A percentile compares a stretch with the other conserved stretches of the same genome.
These are phyloP conservation scores for Marronus borbonicus DNA, from an alignment of 2,888 invertebrate genomes.

Conservation along the genomic window DNA sequence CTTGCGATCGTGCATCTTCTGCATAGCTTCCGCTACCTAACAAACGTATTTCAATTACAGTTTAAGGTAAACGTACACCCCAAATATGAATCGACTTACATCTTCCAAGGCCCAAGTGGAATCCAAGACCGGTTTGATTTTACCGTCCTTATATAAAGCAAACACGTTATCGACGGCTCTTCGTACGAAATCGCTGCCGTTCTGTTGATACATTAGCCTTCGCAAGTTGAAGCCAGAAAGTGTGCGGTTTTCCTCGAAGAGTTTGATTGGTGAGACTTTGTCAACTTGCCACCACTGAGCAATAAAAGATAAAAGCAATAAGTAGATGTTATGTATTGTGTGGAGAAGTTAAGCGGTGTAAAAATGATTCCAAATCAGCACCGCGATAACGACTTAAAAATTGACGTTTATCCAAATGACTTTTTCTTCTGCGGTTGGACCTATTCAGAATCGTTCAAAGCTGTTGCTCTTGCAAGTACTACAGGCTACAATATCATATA, in stretches of 20 bases:
- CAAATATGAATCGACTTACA: conserved; percentile 71
- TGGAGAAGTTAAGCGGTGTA: no score
- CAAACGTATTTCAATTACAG: conserved; percentile 29
- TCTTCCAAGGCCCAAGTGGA: conserved; percentile 92
- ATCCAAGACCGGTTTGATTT: conserved; percentile 87
- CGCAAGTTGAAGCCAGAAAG: conserved; percentile 88
- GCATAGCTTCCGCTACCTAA: conserved; percentile 91
- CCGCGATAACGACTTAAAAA: no score
- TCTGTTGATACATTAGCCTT: conserved; percentile 86
- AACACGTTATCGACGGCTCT: conserved; percentile 82
- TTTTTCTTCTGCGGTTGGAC: no score
- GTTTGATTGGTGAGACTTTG: conserved; percentile 89
- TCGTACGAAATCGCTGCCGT: conserved; percentile 80
- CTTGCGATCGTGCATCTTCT: conserved; percentile 93
- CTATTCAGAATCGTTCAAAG: no score
- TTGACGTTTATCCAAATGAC: no score
- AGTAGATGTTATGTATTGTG: no score
- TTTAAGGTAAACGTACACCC: neutral
- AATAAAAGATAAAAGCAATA: neutral
- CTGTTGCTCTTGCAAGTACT: no score
- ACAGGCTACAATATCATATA: no score
- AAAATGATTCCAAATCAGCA: no score
- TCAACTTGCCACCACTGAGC: conserved; percentile 93
- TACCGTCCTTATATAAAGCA: conserved; percentile 82
- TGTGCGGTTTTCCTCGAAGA: conserved; percentile 91